Conservation (phyloP, 2,797 vertebrate genomes). For the Knipowitschia caucasica region DNA sequence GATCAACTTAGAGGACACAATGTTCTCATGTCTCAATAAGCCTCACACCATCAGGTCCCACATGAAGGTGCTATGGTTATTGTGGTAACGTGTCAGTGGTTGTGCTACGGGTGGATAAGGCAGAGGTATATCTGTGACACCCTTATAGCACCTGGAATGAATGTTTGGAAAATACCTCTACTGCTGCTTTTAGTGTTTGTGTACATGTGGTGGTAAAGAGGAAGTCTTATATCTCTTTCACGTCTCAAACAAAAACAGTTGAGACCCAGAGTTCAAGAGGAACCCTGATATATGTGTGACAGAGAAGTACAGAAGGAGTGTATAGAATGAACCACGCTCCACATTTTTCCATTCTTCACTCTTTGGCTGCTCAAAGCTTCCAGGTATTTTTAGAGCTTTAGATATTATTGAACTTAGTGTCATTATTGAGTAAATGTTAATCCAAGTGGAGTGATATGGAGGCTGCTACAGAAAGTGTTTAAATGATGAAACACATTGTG, state of each 20-base stretch:
- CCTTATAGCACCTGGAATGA: slow-evolving; percentile 24
- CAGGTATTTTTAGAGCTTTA: slow-evolving; percentile 33
- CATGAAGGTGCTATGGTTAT: not conserved
- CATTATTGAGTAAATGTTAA: slow-evolving; percentile 5
- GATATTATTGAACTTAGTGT: slow-evolving; percentile 19
- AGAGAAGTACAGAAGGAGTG: slow-evolving; percentile 27
- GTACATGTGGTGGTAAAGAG: slow-evolving; percentile 50
- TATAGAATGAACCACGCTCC: slow-evolving; percentile 35
- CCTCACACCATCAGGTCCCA: not conserved
- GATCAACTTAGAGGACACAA: not conserved
- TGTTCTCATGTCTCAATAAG: not conserved
- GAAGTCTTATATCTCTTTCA: slow-evolving; percentile 52
- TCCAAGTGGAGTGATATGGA: not conserved
- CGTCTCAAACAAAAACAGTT: slow-evolving; percentile 21
- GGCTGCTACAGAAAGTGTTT: not conserved
- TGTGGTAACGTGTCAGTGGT: not conserved
- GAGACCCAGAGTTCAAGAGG: slow-evolving; percentile 11
- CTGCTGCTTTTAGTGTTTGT: slow-evolving; percentile 21
- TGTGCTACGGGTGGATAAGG: not conserved
- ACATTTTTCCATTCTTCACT: slow-evolving; percentile 37
- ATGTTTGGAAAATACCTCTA: slow-evolving; percentile 11
- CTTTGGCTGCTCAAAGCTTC: slow-evolving; percentile 34
- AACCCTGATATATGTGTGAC: slow-evolving; percentile 18
- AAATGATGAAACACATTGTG: not conserved
- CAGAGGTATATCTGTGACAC: slow-evolving; percentile 7